Evolutionary conservation across 2,113 vertebrate species (phyloP).

Genomic region (Stegastes partitus): DNA sequence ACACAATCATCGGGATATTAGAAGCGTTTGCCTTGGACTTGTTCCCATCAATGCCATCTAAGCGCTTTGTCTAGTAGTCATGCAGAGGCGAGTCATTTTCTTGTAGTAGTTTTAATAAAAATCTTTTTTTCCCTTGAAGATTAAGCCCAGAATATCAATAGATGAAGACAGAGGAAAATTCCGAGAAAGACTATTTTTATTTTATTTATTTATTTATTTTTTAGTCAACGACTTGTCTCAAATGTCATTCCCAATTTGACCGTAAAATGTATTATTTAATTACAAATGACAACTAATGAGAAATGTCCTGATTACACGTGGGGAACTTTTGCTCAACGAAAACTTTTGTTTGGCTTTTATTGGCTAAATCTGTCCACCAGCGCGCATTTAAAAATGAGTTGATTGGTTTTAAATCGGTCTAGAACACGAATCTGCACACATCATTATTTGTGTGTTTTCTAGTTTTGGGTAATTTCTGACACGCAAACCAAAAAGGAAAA

Average conservation of each 20-base stretch:
- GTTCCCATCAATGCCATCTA: background rate
- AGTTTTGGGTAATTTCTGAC: conserved; percentile 1
- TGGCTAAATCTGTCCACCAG: background rate
- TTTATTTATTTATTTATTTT: too few relatives aligned
- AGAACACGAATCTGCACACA: too few relatives aligned
- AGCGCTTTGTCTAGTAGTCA: too few relatives aligned
- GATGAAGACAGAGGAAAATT: background rate
- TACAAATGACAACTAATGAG: too few relatives aligned
- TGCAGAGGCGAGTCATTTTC: too few relatives aligned
- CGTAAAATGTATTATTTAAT: background rate
- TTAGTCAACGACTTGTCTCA: background rate
- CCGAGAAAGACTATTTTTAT: background rate
- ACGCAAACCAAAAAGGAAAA: background rate
- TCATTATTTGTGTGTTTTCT: background rate
- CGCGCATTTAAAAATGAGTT: too few relatives aligned
- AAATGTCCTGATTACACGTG: too few relatives aligned
- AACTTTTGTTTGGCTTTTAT: background rate
- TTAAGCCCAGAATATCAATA: too few relatives aligned
- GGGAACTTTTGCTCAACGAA: background rate
- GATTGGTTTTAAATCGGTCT: too few relatives aligned
- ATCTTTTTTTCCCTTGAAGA: background rate
- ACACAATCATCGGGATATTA: background rate
- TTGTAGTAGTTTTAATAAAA: too few relatives aligned
- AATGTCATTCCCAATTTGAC: background rate
- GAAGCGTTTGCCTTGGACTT: background rate